phyloP scores from a whole-genome alignment of 2,797 vertebrate species.

The Macropodus opercularis region DNA sequence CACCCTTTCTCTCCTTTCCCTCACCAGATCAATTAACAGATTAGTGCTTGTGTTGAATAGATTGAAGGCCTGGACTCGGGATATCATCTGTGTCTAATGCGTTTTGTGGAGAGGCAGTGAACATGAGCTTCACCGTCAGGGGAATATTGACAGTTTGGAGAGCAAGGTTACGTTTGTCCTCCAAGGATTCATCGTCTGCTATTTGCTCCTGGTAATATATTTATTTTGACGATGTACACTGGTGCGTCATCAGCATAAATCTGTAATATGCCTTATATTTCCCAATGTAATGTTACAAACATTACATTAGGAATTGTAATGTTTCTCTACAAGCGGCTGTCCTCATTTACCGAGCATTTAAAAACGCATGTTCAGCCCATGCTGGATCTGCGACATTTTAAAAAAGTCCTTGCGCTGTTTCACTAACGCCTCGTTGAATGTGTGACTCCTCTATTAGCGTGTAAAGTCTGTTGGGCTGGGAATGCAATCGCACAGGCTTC shows the following conservation, averaged over 20 bases:
- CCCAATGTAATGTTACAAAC: neutral
- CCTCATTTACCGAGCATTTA: neutral
- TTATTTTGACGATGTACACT: slow-evolving; percentile 47
- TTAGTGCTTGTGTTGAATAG: slow-evolving; percentile 61
- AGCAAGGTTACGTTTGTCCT: slow-evolving; percentile 66
- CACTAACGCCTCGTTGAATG: neutral
- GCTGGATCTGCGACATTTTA: no score
- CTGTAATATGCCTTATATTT: neutral
- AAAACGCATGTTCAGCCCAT: neutral
- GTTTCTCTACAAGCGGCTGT: no score
- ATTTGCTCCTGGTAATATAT: slow-evolving; percentile 67
- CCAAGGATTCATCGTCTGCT: slow-evolving; percentile 53
- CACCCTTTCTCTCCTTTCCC: slow-evolving; percentile 20
- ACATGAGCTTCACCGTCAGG: slow-evolving; percentile 66
- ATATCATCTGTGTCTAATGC: slow-evolving; percentile 73
- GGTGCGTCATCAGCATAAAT: slow-evolving; percentile 24
- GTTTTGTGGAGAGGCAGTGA: slow-evolving; percentile 62
- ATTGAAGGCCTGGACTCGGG: slow-evolving; percentile 48
- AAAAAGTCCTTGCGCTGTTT: neutral
- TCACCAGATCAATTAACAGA: slow-evolving; percentile 78
- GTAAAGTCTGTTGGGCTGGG: neutral
- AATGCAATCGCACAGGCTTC: slow-evolving; percentile 10
- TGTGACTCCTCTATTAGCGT: slow-evolving; percentile 26
- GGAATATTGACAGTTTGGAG: slow-evolving; percentile 68
- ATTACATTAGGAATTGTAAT: no score